phyloP scores from a whole-genome alignment of 2,888 invertebrate genomes.

The Melieria omissa region DNA sequence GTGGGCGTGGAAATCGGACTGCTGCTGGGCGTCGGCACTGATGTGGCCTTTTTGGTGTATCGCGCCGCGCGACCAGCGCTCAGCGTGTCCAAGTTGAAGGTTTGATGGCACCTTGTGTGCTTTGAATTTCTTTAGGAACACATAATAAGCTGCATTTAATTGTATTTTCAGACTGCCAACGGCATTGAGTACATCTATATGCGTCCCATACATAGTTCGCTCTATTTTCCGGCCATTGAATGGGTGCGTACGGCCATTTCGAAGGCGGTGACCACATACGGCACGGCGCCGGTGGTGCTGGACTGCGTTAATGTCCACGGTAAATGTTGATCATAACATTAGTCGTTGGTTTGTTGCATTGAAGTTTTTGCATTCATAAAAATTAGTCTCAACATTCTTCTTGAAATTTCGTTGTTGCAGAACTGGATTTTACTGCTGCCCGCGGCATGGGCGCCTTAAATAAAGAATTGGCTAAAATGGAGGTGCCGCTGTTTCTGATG shows the following conservation, averaged over 20 bases:
- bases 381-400: neutral
- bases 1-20: constrained; percentile 91
- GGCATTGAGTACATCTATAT: constrained; percentile 80
- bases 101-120: constrained; percentile 59
- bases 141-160: constrained; percentile 14
- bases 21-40: constrained; percentile 82
- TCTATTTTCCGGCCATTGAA: constrained; percentile 86
- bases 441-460: constrained; percentile 84
- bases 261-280: constrained; percentile 77
- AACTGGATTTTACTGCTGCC: constrained; percentile 88
- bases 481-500: constrained; percentile 79
- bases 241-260: constrained; percentile 84
- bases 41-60: constrained; percentile 81
- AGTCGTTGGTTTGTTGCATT: neutral
- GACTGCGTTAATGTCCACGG: constrained; percentile 84
- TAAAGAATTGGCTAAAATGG: constrained; percentile 76
- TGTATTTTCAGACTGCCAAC: constrained; percentile 70
- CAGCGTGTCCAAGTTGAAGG: constrained; percentile 77
- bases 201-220: constrained; percentile 80
- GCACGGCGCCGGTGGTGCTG: constrained; percentile 80
- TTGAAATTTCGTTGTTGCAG: constrained; percentile 59
- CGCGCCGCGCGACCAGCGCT: constrained; percentile 84
- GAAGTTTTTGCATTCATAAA: constrained; percentile 1
- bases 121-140: neutral
- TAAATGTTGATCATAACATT: constrained; percentile 51